These are phyloP conservation scores for Acrocephalus scirpaceus DNA, from an alignment of 2,797 vertebrate species.

Conservation along the genomic window DNA sequence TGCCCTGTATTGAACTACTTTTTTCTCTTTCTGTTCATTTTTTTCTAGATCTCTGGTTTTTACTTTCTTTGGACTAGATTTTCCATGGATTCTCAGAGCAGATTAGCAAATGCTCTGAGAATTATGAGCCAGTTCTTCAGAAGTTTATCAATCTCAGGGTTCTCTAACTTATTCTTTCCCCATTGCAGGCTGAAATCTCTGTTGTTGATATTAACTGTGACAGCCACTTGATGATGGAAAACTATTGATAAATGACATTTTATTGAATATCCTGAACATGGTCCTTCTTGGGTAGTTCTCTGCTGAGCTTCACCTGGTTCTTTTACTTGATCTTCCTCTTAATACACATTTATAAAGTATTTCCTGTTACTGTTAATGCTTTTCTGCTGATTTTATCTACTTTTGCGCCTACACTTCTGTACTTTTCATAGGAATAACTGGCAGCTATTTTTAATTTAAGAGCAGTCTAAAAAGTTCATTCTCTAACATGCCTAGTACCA, in stretches of 20 bases:
- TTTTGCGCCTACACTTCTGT: background rate
- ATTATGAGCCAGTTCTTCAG: background rate
- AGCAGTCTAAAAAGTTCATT: background rate
- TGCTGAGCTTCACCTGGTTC: background rate
- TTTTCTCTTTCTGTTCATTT: background rate
- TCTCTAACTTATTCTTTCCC: background rate
- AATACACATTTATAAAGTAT: background rate
- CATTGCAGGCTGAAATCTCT: background rate
- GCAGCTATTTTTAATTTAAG: constrained; percentile 9
- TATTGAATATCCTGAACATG: background rate
- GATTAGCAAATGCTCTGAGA: background rate
- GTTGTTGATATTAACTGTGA: background rate
- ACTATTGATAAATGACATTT: background rate
- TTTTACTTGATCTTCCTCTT: background rate
- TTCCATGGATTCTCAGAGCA: background rate
- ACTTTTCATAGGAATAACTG: background rate
- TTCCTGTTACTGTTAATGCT: background rate
- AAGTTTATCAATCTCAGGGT: background rate
- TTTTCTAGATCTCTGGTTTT: background rate
- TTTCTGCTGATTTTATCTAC: constrained; percentile 30
- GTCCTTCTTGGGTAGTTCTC: background rate
- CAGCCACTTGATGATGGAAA: background rate
- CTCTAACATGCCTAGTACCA: background rate
- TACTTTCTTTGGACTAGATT: background rate
- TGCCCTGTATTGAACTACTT: background rate